A percentile compares a stretch with the other conserved stretches of the same genome.
Conservation (phyloP, 2,113 vertebrate species). For the Hiodon alosoides region DNA sequence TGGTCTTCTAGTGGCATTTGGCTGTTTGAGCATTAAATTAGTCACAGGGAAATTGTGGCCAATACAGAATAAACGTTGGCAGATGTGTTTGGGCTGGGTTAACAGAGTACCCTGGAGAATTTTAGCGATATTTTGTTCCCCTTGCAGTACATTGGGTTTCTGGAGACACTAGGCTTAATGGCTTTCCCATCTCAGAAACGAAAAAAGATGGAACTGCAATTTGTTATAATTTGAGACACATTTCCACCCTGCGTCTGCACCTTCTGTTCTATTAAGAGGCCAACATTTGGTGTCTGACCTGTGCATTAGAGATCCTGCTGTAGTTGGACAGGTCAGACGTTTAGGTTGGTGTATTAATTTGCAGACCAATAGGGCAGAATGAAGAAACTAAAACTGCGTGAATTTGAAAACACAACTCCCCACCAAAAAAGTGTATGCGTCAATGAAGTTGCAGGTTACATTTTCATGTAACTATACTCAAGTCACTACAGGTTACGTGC, state of each 20-base stretch:
- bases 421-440: neutral
- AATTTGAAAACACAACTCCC: neutral
- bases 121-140: slow-evolving; percentile 7
- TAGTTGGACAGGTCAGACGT: neutral
- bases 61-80: neutral
- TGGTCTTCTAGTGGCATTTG: neutral
- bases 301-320: neutral
- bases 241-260: neutral
- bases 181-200: slow-evolving; percentile 1
- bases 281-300: slow-evolving; percentile 6
- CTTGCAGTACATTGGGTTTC: slow-evolving; percentile 5
- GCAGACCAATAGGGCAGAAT: slow-evolving; percentile 7
- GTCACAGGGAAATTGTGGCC: neutral
- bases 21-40: slow-evolving; percentile 1
- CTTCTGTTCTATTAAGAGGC: slow-evolving; percentile 14
- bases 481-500: no score
- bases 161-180: slow-evolving; percentile 7
- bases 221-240: slow-evolving; percentile 20
- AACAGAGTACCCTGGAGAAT: neutral
- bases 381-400: neutral
- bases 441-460: no score
- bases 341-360: neutral
- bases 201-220: slow-evolving; percentile 11
- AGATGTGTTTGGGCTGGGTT: slow-evolving; percentile 6
- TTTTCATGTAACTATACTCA: no score